phyloP scores from a whole-genome alignment of 1,140 invertebrate genomes.

The Telenomus remus region DNA sequence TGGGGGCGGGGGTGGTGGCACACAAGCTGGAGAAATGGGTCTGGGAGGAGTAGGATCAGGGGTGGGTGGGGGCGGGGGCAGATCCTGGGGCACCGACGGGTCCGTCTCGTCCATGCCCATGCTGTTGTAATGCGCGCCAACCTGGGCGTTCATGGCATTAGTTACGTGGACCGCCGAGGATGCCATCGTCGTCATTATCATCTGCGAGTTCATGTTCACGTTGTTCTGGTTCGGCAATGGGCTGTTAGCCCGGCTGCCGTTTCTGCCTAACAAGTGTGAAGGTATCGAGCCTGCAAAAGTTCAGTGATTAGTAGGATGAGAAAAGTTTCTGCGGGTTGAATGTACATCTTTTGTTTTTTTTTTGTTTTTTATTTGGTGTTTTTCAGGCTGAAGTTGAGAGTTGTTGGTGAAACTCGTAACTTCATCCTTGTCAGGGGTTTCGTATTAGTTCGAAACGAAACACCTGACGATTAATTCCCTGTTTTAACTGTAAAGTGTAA shows the following conservation, averaged over 20 bases:
- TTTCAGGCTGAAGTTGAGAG: neutral
- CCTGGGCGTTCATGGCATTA: slow-evolving; percentile 76
- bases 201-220: slow-evolving; percentile 69
- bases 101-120: slow-evolving; percentile 70
- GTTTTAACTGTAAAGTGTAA: slow-evolving; percentile 21
- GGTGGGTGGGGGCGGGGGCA: slow-evolving; percentile 76
- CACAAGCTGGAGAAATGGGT: slow-evolving; percentile 75
- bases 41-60: slow-evolving; percentile 79
- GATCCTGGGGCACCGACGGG: slow-evolving; percentile 67
- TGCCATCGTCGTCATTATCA: slow-evolving; percentile 72
- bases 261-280: slow-evolving; percentile 70
- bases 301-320: slow-evolving; percentile 1
- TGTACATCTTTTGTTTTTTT: slow-evolving; percentile 45
- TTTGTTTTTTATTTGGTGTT: slow-evolving; percentile 16
- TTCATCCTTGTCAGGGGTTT: too few species aligned
- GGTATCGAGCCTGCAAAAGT: slow-evolving; percentile 74
- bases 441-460: slow-evolving; percentile 20
- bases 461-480: slow-evolving; percentile 9
- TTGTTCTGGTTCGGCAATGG: slow-evolving; percentile 75
- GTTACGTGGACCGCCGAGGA: slow-evolving; percentile 53
- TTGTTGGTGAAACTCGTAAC: too few species aligned
- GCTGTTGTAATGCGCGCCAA: slow-evolving; percentile 57
- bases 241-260: slow-evolving; percentile 73
- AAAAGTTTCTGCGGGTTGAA: neutral
- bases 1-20: slow-evolving; percentile 77